These are phyloP conservation scores for Myioborus miniatus DNA, from an alignment of 2,797 vertebrate species.

Conservation along the genomic window DNA sequence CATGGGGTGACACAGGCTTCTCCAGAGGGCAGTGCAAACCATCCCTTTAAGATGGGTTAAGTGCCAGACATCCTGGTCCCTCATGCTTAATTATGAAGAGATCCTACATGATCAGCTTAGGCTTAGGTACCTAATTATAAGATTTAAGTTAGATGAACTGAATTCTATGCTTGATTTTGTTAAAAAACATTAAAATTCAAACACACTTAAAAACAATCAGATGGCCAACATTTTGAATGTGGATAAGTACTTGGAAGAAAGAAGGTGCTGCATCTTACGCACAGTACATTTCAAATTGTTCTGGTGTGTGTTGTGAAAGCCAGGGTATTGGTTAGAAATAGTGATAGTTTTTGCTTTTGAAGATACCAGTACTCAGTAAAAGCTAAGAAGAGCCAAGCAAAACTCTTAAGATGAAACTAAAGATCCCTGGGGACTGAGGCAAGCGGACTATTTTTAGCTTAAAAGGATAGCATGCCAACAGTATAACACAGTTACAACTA, in stretches of 20 bases:
- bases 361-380: background rate
- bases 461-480: background rate
- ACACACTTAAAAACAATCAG: background rate
- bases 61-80: background rate
- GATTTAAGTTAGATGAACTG: background rate
- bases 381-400: slow-evolving; percentile 1
- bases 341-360: background rate
- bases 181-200: slow-evolving; percentile 19
- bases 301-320: slow-evolving; percentile 15
- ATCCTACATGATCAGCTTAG: background rate
- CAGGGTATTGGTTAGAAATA: slow-evolving; percentile 36
- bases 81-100: background rate
- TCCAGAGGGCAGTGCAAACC: background rate
- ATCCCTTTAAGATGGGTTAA: background rate
- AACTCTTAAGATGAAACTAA: slow-evolving; percentile 29
- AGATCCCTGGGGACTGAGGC: background rate
- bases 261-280: background rate
- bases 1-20: background rate
- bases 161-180: background rate
- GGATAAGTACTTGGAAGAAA: background rate
- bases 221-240: background rate
- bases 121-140: background rate
- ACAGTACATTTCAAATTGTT: background rate
- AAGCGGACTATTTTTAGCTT: slow-evolving; percentile 27
- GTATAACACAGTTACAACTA: slow-evolving; percentile 20